Evolutionary conservation across 2,113 vertebrate genomes (phyloP).

Genomic region (Pomatorhinus ruficollis): DNA sequence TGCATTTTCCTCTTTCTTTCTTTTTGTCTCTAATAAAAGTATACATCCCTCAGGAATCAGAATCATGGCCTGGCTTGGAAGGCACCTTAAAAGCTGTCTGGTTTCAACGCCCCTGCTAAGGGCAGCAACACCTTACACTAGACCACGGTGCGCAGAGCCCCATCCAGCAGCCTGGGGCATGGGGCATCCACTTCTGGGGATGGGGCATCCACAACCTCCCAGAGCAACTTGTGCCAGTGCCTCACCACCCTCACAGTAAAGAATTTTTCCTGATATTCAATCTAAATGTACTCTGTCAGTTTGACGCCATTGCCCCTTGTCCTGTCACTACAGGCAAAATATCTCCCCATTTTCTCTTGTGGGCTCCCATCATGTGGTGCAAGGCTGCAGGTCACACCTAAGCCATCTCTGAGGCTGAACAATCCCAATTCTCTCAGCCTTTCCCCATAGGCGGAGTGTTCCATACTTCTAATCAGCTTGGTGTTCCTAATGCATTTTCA

Average conservation of each 20-base stretch:
- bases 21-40: background rate
- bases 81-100: background rate
- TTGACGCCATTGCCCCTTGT: background rate
- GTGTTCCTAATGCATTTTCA: background rate
- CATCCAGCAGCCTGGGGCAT: background rate
- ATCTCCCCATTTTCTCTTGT: background rate
- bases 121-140: fast-evolving
- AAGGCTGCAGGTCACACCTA: background rate
- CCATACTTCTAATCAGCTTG: background rate
- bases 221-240: background rate
- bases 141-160: background rate
- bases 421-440: background rate
- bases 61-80: background rate
- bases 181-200: background rate
- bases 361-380: background rate
- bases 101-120: background rate
- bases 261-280: background rate
- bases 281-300: background rate
- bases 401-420: background rate
- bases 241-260: background rate
- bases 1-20: background rate
- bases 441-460: background rate
- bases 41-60: background rate
- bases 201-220: background rate
- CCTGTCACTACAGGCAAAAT: background rate